Percentiles rank a stretch among this genome's conserved stretches.
phyloP scores from a whole-genome alignment of 2,888 invertebrate species.

The Ichneumoninae sp. region DNA sequence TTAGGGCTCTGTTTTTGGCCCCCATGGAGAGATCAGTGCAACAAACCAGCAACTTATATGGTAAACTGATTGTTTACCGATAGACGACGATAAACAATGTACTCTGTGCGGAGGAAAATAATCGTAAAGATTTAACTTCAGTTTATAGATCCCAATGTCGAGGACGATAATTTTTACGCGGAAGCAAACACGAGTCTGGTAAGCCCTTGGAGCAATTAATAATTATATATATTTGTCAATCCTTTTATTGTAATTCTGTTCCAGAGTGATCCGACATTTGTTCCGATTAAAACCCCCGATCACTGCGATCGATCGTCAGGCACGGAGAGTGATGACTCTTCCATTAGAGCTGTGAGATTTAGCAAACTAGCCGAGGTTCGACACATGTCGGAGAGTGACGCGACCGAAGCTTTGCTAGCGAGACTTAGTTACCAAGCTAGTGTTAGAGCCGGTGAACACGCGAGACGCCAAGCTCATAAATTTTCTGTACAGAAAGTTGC shows the following conservation, averaged over 20 bases:
- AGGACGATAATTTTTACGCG: conserved; percentile 92
- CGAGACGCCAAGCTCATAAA: conserved; percentile 90
- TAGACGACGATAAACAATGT: background rate
- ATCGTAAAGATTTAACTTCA: conserved; percentile 80
- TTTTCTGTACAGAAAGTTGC: conserved; percentile 91
- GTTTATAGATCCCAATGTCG: conserved; percentile 91
- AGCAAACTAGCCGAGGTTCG: conserved; percentile 95
- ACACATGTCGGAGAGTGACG: conserved; percentile 95
- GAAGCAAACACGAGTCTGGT: conserved; percentile 89
- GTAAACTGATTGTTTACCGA: conserved; percentile 82
- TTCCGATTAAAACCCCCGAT: conserved; percentile 93
- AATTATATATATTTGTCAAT: background rate
- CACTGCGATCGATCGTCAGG: conserved; percentile 89
- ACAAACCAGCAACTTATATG: conserved; percentile 89
- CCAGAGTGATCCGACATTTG: conserved; percentile 95
- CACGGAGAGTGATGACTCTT: conserved; percentile 94
- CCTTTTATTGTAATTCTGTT: conserved; percentile 66
- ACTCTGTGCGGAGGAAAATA: background rate
- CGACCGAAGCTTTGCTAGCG: conserved; percentile 96
- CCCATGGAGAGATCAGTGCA: conserved; percentile 95
- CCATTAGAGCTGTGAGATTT: conserved; percentile 94
- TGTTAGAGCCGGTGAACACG: conserved; percentile 92
- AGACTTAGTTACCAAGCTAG: conserved; percentile 97
- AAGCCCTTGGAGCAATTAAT: conserved; percentile 76
- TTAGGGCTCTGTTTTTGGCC: conserved; percentile 95